Percentiles rank a stretch among this genome's conserved stretches.
These are phyloP conservation scores for Caprella mutica DNA, from an alignment of 2,888 invertebrate genomes.

Conservation along the genomic window DNA sequence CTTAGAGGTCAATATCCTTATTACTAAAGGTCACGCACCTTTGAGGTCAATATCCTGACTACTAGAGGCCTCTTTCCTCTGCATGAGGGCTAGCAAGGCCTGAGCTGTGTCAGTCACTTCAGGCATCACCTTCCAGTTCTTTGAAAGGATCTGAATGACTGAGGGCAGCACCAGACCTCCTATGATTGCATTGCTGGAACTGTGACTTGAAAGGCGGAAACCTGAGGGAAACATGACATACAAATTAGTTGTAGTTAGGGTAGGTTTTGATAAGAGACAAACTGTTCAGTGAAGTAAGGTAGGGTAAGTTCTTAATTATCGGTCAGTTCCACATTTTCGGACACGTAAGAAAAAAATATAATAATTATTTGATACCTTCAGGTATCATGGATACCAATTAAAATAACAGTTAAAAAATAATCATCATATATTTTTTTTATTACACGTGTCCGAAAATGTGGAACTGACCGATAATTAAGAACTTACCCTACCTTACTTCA, in stretches of 20 bases:
- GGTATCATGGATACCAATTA: too few species aligned
- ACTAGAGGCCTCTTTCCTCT: not conserved
- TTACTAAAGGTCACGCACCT: too few species aligned
- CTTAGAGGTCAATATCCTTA: too few species aligned
- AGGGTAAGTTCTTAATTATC: too few species aligned
- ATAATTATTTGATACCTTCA: too few species aligned
- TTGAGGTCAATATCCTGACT: not conserved
- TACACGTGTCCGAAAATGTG: too few species aligned
- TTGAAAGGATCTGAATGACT: slow-evolving; percentile 15
- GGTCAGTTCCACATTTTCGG: too few species aligned
- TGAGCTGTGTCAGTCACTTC: slow-evolving; percentile 26
- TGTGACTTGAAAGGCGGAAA: slow-evolving; percentile 21
- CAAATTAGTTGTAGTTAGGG: not conserved
- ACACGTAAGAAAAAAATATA: too few species aligned
- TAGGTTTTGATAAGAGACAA: not conserved
- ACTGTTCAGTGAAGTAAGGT: not conserved
- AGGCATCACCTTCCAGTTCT: slow-evolving; percentile 21
- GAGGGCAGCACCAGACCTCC: slow-evolving; percentile 23
- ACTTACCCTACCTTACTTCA: too few species aligned
- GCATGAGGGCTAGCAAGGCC: slow-evolving; percentile 24
- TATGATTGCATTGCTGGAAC: slow-evolving; percentile 25
- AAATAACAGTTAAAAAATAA: too few species aligned
- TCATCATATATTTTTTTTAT: too few species aligned
- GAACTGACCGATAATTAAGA: too few species aligned
- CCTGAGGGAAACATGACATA: slow-evolving; percentile 10